A percentile compares a stretch with the other conserved stretches of the same genome.
phyloP scores from a whole-genome alignment of 1,140 invertebrate genomes.

The Microplitis mediator region DNA sequence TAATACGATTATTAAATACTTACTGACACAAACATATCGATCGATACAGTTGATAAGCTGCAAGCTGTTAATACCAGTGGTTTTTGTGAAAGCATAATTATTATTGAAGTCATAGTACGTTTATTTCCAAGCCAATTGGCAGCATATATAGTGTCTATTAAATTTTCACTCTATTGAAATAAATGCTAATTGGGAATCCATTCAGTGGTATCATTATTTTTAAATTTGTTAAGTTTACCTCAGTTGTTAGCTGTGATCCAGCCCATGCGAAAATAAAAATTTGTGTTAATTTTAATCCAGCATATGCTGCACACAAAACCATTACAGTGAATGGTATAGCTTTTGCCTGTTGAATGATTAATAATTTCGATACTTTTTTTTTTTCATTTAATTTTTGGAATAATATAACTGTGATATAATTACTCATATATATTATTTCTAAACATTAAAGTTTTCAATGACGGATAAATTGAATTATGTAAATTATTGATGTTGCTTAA shows the following conservation, averaged over 20 bases:
- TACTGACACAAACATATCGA: slow-evolving; percentile 37
- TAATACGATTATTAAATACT: neutral
- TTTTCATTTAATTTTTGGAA: too few species aligned
- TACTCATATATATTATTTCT: too few species aligned
- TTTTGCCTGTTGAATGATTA: neutral
- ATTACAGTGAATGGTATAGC: neutral
- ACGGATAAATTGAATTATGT: too few species aligned
- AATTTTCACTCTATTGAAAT: slow-evolving; percentile 20
- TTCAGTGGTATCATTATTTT: neutral
- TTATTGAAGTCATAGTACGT: slow-evolving; percentile 17
- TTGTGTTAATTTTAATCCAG: neutral
- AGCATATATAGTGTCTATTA: slow-evolving; percentile 7
- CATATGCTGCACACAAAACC: neutral
- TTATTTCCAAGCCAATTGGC: slow-evolving; percentile 26
- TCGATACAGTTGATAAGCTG: slow-evolving; percentile 30
- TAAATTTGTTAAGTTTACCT: neutral
- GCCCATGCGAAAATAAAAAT: slow-evolving; percentile 10
- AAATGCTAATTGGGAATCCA: neutral
- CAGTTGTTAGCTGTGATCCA: neutral
- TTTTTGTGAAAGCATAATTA: slow-evolving; percentile 34
- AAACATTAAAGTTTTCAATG: too few species aligned
- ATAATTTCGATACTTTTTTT: neutral
- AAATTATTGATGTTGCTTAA: too few species aligned
- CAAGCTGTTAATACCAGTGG: slow-evolving; percentile 31
- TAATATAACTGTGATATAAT: too few species aligned